A percentile compares a stretch with the other conserved stretches of the same genome.
Evolutionary conservation across 2,888 invertebrate species (phyloP).

Genomic region (Muschampia plurimacula): DNA sequence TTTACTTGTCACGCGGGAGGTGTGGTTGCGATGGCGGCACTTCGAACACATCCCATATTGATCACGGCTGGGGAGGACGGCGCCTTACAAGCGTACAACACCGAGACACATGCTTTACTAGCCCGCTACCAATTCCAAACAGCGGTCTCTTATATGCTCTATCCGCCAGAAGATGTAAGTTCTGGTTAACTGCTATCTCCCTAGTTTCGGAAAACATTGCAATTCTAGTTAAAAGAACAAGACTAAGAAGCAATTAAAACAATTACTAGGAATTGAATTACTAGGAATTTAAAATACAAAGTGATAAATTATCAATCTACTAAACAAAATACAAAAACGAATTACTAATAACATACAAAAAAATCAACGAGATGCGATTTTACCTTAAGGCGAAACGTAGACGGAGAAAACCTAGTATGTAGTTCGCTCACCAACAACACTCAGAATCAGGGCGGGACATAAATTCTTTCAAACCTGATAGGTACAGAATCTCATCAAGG

Average conservation of each 20-base stretch:
- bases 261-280: too few species aligned
- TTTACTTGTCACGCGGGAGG: conserved; percentile 92
- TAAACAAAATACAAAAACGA: too few species aligned
- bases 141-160: conserved; percentile 86
- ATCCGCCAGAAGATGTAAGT: conserved; percentile 89
- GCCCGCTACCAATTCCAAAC: conserved; percentile 84
- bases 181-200: neutral
- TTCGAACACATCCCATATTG: conserved; percentile 89
- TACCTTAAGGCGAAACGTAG: too few species aligned
- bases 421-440: too few species aligned
- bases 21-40: conserved; percentile 88
- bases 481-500: neutral
- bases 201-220: too few species aligned
- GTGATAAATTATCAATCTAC: too few species aligned
- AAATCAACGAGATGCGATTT: too few species aligned
- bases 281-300: too few species aligned
- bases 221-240: neutral
- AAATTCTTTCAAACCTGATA: neutral
- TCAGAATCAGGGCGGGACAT: neutral
- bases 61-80: conserved; percentile 91
- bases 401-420: too few species aligned
- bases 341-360: too few species aligned
- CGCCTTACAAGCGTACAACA: conserved; percentile 90
- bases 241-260: neutral
- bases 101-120: conserved; percentile 84